Evolutionary conservation across 53 echinoderm and acorn worm genomes (phyloP), one percentile per base, ranked within the genome.

Genomic region (Henricia sp.): DNA sequence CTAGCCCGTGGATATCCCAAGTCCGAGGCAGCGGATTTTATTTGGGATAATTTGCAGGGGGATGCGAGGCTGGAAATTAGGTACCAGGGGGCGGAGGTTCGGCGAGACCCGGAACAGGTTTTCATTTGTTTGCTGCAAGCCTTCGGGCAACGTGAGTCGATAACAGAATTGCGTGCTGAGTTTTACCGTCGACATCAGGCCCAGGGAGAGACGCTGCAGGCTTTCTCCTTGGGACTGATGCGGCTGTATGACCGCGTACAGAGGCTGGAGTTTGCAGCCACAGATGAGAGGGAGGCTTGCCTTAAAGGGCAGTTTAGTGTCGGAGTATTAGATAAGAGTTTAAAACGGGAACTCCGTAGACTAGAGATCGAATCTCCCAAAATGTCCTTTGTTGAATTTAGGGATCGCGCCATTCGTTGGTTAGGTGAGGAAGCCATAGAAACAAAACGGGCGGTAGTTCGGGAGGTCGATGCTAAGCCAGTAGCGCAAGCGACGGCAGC

Each of bases 11-110:
- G 11, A 1, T 65, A 65, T 6, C 66, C 66, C 13, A 36, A 13
- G 12, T 34, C 66, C 0, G 66, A 65, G 16, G 66, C 66, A 3
- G 66, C 66, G 13, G 66, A 65, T 52, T 65, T 65, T 36, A 27
- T 65, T 32, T 65, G 66, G 66, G 66, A 65, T 6, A 33, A 65
- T n/a, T 6, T 65, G 2, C 66, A 65, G 20, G 66, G 66, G 3
- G 35, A 65, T 65, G 66, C 66, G n/a, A 65, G 20, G 5, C 34
- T 65, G 2, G 66, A 65, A 36, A 36, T 65, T 6, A 14, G 66
- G 5, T 65, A 65, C 20, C 66, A 65, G 19, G 66, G 66, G 35
- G 35, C 12, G 4, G 66, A 65, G 34, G 66, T 65, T 14, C 32
- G 37, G 35, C 2, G 35, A 1, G 29, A 65, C 20, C 66, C 66